Evolutionary conservation across 2,888 invertebrate genomes (phyloP), one percentile per base, ranked within the genome.

Genomic region (Magallana nippona): DNA sequence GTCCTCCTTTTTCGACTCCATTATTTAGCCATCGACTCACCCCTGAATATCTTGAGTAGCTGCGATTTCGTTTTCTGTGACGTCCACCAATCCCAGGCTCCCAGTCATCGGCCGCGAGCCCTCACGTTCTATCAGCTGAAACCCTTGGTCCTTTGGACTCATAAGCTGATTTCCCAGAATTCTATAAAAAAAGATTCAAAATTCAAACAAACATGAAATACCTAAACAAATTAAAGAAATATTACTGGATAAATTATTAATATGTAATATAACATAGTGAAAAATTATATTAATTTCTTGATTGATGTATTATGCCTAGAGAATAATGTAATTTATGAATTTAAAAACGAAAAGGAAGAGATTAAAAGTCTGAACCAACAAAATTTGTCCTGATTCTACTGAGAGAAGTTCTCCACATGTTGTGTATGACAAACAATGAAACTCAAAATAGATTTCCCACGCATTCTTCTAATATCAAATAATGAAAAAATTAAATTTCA

Each of bases 141-240:
- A 92, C 78, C 93, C 93, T 11, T 86, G 82, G 81, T 93, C 93
- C 85, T 89, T 89, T 3, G 91, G 90, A 15, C 90, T 89, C 85
- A 92, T 78, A 83, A 92, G 62, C 88, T 93, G 93, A 57, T 87
- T 88, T 17, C 93, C 93, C 78, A 92, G 89, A 55, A 93, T 89
- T 87, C 93, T 93, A 87, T 44, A 8, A 44, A 5, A 44, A 44
- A 44, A 44, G 8, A 44, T 44, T 44, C 44, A 44, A 44, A 44
- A 5, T 44, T 44, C 5, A 44, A 3, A 44, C 3, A 44, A 44
- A 44, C 8, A 44, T 44, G 44, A 44, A 44, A 44, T 8, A n/a
- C n/a, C n/a, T n/a, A 44, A 44, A 44, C 44, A 44, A 44, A 44
- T 44, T 27, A 27, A 27, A 27, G 27, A 27, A 27, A 2, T 27